Evolutionary conservation across 2,113 vertebrate genomes (phyloP), one percentile per base, ranked within the genome.

Genomic region (Brevimyrus niger): DNA sequence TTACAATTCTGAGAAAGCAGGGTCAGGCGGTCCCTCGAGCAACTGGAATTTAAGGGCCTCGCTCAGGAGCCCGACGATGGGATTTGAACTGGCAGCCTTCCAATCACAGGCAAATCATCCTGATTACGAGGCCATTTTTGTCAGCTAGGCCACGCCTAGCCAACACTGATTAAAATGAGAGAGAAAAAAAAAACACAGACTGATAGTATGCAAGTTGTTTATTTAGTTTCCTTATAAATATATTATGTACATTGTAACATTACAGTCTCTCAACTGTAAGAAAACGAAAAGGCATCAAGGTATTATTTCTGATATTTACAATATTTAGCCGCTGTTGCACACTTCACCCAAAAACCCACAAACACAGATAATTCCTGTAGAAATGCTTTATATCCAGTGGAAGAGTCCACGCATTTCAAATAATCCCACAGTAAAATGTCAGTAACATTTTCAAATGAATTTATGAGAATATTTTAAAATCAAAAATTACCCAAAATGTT

Each of bases 241-340:
- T 94, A 94, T 92, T 94, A 94, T 94, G 27, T 92, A 95, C 95
- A 96, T 92, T 94, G 89, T 94, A 92, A 92, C 90, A 91, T 91
- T 91, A 89, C 84, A 92, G 92, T 93, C 94, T 94, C 92, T 95
- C 90, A 91, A 92, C 89, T 89, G 91, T 94, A 94, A 96, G 95
- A 95, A 94, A 95, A 95, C 94, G 94, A 90, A 95, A 95, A 96
- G 95, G 95, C 95, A 96, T 95, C 93, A 92, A 95, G 96, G 96
- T 94, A 95, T 94, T 94, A 95, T 94, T 94, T 94, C 38, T 93
- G 92, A 95, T 95, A 94, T 95, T 92, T 92, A 90, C 89, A 90
- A 73, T 92, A 92, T 94, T 92, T 88, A 90, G 90, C 92, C 90
- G 91, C 91, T 91, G 92, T 91, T 90, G 92, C n/a, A 91, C 80